Evolutionary conservation across 2,888 invertebrate genomes (phyloP).

Genomic region (Tenthredo amoena): DNA sequence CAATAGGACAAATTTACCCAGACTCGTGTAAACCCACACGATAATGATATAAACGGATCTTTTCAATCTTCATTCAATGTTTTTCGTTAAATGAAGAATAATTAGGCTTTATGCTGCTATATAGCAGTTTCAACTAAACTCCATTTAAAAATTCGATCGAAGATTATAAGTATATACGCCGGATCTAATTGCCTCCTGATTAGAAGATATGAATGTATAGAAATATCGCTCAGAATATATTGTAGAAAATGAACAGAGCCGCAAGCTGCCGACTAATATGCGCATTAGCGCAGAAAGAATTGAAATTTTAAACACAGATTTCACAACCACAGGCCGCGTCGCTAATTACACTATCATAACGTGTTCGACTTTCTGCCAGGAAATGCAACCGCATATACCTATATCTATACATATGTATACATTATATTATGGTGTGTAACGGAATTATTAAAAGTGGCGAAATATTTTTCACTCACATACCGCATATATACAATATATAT

Average conservation of each 20-base stretch:
- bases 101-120: neutral
- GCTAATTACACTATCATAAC: conserved; percentile 28
- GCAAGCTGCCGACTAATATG: conserved; percentile 33
- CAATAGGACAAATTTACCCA: conserved; percentile 26
- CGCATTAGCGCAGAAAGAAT: conserved; percentile 32
- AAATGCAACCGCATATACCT: conserved; percentile 25
- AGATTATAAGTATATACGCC: neutral
- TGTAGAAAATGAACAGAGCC: conserved; percentile 16
- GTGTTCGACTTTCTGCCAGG: conserved; percentile 43
- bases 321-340: conserved; percentile 30
- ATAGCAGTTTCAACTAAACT: neutral
- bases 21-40: neutral
- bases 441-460: conserved; percentile 13
- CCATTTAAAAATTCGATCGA: conserved; percentile 12
- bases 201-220: neutral
- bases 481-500: neutral
- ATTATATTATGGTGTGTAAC: neutral
- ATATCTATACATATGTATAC: neutral
- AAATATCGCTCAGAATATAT: neutral
- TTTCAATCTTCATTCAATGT: neutral
- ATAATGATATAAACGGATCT: neutral
- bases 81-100: neutral
- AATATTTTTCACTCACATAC: neutral
- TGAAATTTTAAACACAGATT: conserved; percentile 37
- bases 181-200: conserved; percentile 42